Base-by-base conservation (phyloP, 2,797 vertebrate species). In the Bradypus variegatus region DNA sequence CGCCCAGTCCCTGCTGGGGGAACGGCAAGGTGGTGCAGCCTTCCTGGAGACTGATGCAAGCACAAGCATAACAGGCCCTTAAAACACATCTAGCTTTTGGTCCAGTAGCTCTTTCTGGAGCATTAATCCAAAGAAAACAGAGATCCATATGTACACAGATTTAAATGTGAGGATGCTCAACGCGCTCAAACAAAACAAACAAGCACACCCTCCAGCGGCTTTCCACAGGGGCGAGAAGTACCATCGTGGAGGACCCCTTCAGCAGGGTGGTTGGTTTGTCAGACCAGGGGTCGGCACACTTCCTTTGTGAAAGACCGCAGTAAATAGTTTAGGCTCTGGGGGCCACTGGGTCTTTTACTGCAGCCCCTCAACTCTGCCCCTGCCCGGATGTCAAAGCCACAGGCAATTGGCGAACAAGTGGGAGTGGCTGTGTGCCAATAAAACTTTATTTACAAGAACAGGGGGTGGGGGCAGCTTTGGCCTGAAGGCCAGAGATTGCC, bases 241-340 rank as follows among this genome's bases (percentile, higher is more conserved):
- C 31, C 19, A 25, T 36, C 25, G 8, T 2, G 19, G 86, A 75
- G 25, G 36, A 65, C 8, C 15, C 62, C 76, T 81, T 91, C 45
- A 45, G 67, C 29, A 65, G 53, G 5, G 29, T 45, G 58, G 62
- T 72, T 86, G 77, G 64, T 73, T 70, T 41, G 72, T 36, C 38
- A 72, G 33, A 45, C 19, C 50, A 80, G 58, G 64, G 67, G 50
- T 50, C 14, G 9, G 50, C 50, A 50, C 10, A 9, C 50, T 50
- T 50, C 13, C 36, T 45, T 58, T 48, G 21, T 62, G 13, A 86
- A 69, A 48, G 58, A 65, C 23, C 11, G 53, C 50, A 53, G 53
- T 88, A 88, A 91, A 87, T 88, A 88, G 58, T 91, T 80, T 33
- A 79, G 86, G 45, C 86, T 87, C 79, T 38, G 3, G 21, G 62